Percentiles rank a stretch among this genome's conserved stretches.
phyloP scores from a whole-genome alignment of 2,113 vertebrate genomes.

The Bombycilla garrulus region DNA sequence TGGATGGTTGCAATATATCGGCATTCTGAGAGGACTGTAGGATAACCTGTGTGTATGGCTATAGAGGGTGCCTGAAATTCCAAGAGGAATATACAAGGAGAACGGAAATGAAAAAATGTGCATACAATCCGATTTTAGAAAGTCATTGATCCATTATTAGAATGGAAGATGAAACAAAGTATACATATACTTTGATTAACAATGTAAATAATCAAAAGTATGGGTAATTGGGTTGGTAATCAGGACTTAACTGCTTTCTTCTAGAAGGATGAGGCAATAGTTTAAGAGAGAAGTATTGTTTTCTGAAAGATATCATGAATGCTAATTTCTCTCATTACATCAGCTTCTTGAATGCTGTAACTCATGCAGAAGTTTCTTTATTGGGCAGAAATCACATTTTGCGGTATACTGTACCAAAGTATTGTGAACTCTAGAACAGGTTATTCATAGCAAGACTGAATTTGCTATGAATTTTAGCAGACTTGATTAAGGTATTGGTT shows the following conservation, averaged over 20 bases:
- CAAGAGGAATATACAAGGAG: background rate
- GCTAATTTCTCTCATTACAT: background rate
- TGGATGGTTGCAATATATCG: background rate
- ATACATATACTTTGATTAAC: background rate
- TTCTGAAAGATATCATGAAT: background rate
- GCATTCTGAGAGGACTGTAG: background rate
- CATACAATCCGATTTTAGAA: background rate
- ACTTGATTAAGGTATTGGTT: background rate
- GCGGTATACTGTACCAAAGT: background rate
- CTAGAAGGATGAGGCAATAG: background rate
- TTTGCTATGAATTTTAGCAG: background rate
- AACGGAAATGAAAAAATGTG: background rate
- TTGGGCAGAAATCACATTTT: background rate
- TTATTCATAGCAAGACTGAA: background rate
- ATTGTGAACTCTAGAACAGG: background rate
- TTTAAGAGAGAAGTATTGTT: background rate
- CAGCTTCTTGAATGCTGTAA: background rate
- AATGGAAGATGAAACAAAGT: background rate
- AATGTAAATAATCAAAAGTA: background rate
- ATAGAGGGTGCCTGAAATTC: background rate
- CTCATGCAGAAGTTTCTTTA: background rate
- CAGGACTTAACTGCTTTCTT: background rate
- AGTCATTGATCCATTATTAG: background rate
- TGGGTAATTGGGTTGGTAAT: background rate
- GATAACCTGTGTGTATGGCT: background rate